Conservation (phyloP, 2,113 vertebrate genomes). For the Hydropotes inermis region DNA sequence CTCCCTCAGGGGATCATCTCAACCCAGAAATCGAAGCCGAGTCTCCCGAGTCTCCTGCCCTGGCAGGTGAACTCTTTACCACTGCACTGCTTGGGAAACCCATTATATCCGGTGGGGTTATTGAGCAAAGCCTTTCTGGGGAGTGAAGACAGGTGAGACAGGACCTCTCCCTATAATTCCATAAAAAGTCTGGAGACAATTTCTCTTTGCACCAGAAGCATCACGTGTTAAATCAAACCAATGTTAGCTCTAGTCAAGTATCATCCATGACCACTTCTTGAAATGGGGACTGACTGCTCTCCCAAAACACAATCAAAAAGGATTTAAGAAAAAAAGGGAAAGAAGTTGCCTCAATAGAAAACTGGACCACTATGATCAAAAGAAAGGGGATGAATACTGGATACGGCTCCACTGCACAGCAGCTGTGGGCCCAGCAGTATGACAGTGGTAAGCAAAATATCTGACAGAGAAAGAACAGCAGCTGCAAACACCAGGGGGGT, state of each 20-base stretch:
- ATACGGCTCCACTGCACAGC: accelerated
- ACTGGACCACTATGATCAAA: background rate
- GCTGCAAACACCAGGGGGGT: accelerated
- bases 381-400: background rate
- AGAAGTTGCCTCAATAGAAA: background rate
- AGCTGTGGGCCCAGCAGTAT: accelerated
- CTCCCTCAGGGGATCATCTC: background rate
- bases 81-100: background rate
- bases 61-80: background rate
- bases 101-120: accelerated
- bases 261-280: too few relatives aligned
- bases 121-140: background rate
- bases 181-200: background rate
- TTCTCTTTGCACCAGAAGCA: background rate
- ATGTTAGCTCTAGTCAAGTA: too few relatives aligned
- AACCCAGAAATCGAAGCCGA: background rate
- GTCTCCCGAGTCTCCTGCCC: background rate
- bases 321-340: background rate
- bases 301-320: background rate
- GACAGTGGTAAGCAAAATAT: accelerated
- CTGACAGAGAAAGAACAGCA: background rate
- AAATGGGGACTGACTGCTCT: background rate
- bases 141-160: too few relatives aligned
- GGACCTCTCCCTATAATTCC: background rate
- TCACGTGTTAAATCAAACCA: background rate